Evolutionary conservation across 2,888 invertebrate species (phyloP), one percentile per base, ranked within the genome.

Genomic region (Hirtodrosophila histrioides): DNA sequence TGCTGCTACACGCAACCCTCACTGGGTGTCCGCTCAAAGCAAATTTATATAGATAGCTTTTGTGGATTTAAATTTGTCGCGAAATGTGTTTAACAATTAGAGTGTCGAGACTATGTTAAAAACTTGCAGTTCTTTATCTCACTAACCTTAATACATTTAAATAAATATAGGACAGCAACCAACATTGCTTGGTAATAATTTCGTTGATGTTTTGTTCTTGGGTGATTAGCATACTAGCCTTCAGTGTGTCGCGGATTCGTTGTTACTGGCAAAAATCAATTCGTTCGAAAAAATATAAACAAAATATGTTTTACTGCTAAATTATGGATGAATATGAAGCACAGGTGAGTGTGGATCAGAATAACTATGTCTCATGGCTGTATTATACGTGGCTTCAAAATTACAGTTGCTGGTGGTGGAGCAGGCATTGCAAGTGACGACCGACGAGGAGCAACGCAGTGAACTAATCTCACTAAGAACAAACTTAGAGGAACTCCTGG

Each of bases 401-500:
- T 62, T 66, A 1, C 84, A 95, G 95, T 90, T 95, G 48, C 83
- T 91, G 24, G 94, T 94, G 92, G 94, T 96, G 9, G 92, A 93
- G 70, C 91, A 93, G 77, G 94, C 95, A 4, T 87, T 96, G 10
- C 88, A 91, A 62, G 88, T 88, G 12, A 92, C 92, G 11, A 91
- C 92, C 64, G 92, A 92, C 17, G 91, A 92, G 1, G 93, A 94
- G 71, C 93, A 92, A 53, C 86, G 80, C 39, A 92, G 93, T 45
- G 94, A 94, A 29, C 91, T 96, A 23, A 68, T 93, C 48, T 92
- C 93, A 43, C 91, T 96, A 9, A 93, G 94, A 83, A 92, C 93
- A 23, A 95, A 95, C 86, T 92, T 96, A 40, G 91, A 93, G 72
- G 94, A 96, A 89, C 92, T 96, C 0, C 93, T 96, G 51, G 92